Base-by-base conservation (phyloP, 2,797 vertebrate genomes). In the Danio albolineatus region DNA sequence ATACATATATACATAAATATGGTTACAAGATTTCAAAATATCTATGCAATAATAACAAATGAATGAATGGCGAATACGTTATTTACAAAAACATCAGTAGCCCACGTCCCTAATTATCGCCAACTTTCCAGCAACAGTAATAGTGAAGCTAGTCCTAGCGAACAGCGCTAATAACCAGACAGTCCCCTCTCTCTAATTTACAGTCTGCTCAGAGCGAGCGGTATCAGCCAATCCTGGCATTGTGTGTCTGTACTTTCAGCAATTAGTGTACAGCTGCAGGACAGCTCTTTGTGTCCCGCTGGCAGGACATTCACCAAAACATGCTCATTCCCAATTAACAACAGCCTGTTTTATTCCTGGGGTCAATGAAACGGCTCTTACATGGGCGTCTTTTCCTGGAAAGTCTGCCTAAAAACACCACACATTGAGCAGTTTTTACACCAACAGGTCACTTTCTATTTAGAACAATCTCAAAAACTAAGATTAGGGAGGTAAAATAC, bases 361-460 rank as follows among this genome's bases (percentile, higher is more conserved):
- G 19, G 38, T 39, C 56, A 41, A 61, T 44, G 41, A 75, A 60
- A 14, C n/a, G 10, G 53, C 36, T 41, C 41, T 16, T 41, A 73
- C 28, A 83, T 4, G 19, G 21, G 66, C 5, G 71, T 84, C 51
- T 72, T 85, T 28, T 28, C 74, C 82, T 82, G 83, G 51, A 70
- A 81, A 80, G 69, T 73, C 44, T 36, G 83, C 77, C 49, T 82
- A 76, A 66, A 84, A 83, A 81, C 85, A 84, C 82, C 51, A 56
- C 38, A 10, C 4, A 67, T 69, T 12, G 49, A 56, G 73, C 85
- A 85, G 86, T 90, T 88, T 88, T 83, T 43, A 21, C 17, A 43
- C 21, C 56, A 13, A 59, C 36, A 38, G 9, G 49, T 38, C n/a
- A 28, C 16, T 28, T 6, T 48, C 19, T 64, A 5, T 7, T 6